Evolutionary conservation across 2,888 invertebrate species (phyloP).

Genomic region (Willowsia nigromaculata): DNA sequence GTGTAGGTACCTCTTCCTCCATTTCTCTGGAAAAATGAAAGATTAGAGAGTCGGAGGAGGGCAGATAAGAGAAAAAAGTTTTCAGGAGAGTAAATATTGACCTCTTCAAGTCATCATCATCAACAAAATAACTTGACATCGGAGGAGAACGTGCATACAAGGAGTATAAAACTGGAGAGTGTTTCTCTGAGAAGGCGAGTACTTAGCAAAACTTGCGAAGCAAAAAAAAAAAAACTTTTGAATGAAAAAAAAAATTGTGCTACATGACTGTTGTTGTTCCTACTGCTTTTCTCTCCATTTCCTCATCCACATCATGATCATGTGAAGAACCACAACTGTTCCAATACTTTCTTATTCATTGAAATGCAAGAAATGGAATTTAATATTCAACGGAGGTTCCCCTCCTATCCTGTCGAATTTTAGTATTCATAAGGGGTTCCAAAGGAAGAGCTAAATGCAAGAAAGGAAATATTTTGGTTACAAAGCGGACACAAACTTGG

Average conservation of each 20-base stretch:
- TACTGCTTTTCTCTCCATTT: background rate
- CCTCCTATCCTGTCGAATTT: background rate
- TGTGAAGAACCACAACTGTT: conserved; percentile 45
- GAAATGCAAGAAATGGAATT: conserved; percentile 41
- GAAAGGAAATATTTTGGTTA: background rate
- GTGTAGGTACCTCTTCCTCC: background rate
- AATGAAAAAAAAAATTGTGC: background rate
- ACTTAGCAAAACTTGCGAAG: background rate
- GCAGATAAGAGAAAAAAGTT: conserved; percentile 6
- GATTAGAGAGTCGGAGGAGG: conserved; percentile 20
- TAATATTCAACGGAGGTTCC: conserved; percentile 32
- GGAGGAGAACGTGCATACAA: background rate
- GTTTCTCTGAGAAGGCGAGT: background rate
- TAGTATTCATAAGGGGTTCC: conserved; percentile 32
- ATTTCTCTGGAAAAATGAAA: conserved; percentile 43
- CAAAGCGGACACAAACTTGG: background rate
- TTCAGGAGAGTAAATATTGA: conserved; percentile 61
- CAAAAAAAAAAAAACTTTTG: background rate
- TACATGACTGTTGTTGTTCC: conserved; percentile 8
- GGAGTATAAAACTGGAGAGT: background rate
- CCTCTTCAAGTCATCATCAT: conserved; percentile 52
- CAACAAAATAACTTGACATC: conserved; percentile 23
- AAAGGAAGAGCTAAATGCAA: conserved; percentile 14
- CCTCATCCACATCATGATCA: background rate
- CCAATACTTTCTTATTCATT: conserved; percentile 36